These are phyloP conservation scores for Phylloscopus trochilus DNA, from an alignment of 2,113 vertebrate genomes.

Conservation along the genomic window DNA sequence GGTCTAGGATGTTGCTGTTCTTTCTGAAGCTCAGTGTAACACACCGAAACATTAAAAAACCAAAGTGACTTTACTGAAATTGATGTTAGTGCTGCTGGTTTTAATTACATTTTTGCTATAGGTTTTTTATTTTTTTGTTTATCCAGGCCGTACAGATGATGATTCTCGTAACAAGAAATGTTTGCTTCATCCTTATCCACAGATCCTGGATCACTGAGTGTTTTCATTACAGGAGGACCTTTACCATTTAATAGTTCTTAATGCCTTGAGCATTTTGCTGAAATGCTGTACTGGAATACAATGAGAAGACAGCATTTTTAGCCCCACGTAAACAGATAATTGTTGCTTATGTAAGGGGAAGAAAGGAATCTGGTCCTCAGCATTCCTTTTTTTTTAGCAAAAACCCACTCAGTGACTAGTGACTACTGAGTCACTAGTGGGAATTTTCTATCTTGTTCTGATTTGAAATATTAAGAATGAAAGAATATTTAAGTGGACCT, in stretches of 20 bases:
- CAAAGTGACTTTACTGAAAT: neutral
- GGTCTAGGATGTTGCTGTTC: neutral
- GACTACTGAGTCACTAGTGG: neutral
- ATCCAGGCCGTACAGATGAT: neutral
- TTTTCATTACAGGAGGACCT: neutral
- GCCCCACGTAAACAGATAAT: neutral
- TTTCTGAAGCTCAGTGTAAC: neutral
- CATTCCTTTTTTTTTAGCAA: neutral
- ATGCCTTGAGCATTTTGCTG: neutral
- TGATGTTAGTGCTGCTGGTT: neutral
- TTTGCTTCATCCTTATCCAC: neutral
- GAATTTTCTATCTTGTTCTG: neutral
- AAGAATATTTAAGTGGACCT: neutral
- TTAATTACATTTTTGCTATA: neutral
- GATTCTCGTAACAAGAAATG: neutral
- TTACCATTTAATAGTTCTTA: neutral
- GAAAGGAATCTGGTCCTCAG: neutral
- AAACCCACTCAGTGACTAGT: neutral
- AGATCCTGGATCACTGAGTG: neutral
- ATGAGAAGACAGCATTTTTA: neutral
- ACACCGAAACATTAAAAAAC: neutral
- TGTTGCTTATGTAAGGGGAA: neutral
- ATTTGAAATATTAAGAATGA: neutral
- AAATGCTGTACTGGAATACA: neutral
- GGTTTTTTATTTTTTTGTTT: neutral